Evolutionary conservation across 2,888 invertebrate genomes (phyloP).

Genomic region (Cheilosia scutellata): DNA sequence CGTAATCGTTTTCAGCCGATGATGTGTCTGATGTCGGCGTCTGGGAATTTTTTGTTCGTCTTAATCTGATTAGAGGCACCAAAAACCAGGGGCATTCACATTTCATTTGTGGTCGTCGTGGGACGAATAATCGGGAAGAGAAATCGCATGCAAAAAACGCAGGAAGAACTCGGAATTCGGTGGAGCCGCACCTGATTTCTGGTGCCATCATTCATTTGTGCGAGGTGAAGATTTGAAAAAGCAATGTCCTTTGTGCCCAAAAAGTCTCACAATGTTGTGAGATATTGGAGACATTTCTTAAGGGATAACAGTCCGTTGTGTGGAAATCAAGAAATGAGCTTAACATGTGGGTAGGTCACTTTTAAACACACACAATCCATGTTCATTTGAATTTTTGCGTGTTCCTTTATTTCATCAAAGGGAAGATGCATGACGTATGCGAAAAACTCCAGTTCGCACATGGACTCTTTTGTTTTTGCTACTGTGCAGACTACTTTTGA

Average conservation of each 20-base stretch:
- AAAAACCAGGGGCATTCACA: conserved; percentile 51
- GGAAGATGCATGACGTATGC: too few species aligned
- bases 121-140: conserved; percentile 26
- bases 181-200: conserved; percentile 6
- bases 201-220: not conserved
- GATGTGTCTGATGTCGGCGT: conserved; percentile 33
- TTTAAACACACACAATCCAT: too few species aligned
- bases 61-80: conserved; percentile 60
- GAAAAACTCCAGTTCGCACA: too few species aligned
- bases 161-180: conserved; percentile 13
- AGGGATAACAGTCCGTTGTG: too few species aligned
- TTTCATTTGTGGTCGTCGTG: not conserved
- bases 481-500: too few species aligned
- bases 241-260: not conserved
- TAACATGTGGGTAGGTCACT: too few species aligned
- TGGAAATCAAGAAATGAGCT: too few species aligned
- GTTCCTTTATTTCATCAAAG: too few species aligned
- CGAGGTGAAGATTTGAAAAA: not conserved
- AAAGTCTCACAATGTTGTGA: not conserved
- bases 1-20: conserved; percentile 25
- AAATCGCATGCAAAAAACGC: conserved; percentile 30
- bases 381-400: too few species aligned
- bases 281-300: not conserved
- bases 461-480: too few species aligned
- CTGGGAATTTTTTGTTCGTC: conserved; percentile 25